These are phyloP conservation scores for Pungitius pungitius DNA, from an alignment of 2,113 vertebrate genomes.

Conservation along the genomic window DNA sequence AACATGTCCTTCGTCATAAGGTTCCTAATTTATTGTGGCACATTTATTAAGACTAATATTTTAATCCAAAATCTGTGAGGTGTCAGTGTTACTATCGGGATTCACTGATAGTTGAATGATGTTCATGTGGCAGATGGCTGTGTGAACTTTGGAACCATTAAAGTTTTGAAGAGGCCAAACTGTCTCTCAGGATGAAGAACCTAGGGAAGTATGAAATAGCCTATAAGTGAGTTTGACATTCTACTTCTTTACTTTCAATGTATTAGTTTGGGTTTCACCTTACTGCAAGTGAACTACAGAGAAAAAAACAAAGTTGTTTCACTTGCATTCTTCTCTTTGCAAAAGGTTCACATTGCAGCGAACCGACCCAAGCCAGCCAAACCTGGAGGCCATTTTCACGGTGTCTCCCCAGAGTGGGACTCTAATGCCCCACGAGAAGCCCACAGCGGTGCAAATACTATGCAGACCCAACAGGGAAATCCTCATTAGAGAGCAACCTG, in stretches of 20 bases:
- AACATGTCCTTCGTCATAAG: too few relatives aligned
- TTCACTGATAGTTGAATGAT: background rate
- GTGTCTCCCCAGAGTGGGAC: constrained; percentile 81
- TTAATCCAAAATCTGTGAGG: too few relatives aligned
- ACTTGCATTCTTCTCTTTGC: constrained; percentile 10
- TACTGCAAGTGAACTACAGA: background rate
- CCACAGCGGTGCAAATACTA: constrained; percentile 76
- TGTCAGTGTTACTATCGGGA: background rate
- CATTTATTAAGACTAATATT: too few relatives aligned
- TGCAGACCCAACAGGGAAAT: constrained; percentile 84
- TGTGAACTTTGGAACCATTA: constrained; percentile 87
- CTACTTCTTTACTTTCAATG: background rate
- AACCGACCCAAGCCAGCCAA: constrained; percentile 30
- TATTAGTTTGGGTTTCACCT: background rate
- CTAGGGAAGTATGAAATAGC: constrained; percentile 87
- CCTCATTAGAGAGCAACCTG: constrained; percentile 76
- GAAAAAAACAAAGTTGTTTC: background rate
- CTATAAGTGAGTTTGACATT: constrained; percentile 83
- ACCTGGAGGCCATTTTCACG: constrained; percentile 80
- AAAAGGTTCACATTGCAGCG: constrained; percentile 84
- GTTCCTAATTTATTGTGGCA: too few relatives aligned
- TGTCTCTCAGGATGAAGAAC: constrained; percentile 86
- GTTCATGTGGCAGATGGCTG: constrained; percentile 78
- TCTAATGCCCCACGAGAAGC: constrained; percentile 74
- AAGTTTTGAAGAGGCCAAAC: constrained; percentile 82